These are phyloP conservation scores for Gonatopus flavifemur DNA, from an alignment of 1,140 invertebrate genomes.

Conservation along the genomic window DNA sequence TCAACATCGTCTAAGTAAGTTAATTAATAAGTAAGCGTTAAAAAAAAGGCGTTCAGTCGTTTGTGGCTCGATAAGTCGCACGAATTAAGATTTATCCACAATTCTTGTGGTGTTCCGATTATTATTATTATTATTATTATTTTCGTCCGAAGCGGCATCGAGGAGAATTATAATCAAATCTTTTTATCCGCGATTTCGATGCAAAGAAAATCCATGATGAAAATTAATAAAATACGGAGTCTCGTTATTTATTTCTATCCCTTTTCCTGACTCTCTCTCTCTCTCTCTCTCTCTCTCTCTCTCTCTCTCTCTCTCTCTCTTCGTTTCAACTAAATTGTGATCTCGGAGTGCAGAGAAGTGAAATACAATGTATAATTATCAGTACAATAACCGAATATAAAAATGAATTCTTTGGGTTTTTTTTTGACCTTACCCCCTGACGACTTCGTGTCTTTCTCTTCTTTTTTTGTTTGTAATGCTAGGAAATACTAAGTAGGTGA, in stretches of 20 bases:
- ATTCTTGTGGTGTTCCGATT: not conserved
- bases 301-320: not conserved
- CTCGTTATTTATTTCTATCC: too few relatives aligned
- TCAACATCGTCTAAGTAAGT: not conserved
- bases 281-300: not conserved
- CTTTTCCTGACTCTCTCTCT: not conserved
- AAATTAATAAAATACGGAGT: too few relatives aligned
- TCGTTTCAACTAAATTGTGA: not conserved
- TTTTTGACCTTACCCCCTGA: conserved; percentile 1
- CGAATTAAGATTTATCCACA: not conserved
- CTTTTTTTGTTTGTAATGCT: not conserved
- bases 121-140: not conserved
- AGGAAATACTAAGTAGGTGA: too few relatives aligned
- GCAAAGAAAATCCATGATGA: too few relatives aligned
- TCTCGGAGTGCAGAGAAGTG: not conserved
- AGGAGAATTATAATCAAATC: conserved; percentile 19
- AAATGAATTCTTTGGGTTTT: not conserved
- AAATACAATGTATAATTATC: not conserved
- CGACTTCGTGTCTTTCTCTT: not conserved
- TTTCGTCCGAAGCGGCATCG: conserved; percentile 10
- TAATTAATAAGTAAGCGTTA: conserved; percentile 2
- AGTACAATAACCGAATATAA: not conserved
- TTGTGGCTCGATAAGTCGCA: not conserved
- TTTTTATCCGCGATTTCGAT: conserved; percentile 2
- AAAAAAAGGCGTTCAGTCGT: not conserved